Evolutionary conservation across 2,797 vertebrate genomes (phyloP).

Genomic region (Lophotriccus pileatus): DNA sequence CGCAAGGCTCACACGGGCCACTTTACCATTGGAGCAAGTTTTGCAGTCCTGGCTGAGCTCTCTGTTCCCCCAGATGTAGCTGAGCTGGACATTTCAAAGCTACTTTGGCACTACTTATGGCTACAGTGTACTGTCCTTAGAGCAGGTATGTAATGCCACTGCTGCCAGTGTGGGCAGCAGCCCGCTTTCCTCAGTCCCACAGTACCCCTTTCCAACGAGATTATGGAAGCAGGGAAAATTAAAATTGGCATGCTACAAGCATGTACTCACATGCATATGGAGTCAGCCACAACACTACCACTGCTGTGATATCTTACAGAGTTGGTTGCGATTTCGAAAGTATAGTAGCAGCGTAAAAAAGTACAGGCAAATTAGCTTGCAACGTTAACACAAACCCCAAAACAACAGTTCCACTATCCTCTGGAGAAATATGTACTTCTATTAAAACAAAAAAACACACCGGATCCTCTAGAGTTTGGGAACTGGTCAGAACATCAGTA

Average conservation of each 20-base stretch:
- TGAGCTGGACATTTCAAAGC: neutral
- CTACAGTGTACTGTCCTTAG: too few species aligned
- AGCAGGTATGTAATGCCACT: neutral
- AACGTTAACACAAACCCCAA: neutral
- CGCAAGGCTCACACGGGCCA: neutral
- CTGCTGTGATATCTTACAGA: neutral
- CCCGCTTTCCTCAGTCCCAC: neutral
- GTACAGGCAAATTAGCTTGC: neutral
- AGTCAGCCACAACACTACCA: neutral
- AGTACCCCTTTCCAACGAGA: neutral
- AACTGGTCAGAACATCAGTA: neutral
- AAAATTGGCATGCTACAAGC: neutral
- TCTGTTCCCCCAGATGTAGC: neutral
- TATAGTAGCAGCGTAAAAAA: neutral
- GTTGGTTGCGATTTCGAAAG: neutral
- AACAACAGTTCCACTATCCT: neutral
- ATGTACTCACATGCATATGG: neutral
- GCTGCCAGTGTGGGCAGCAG: neutral
- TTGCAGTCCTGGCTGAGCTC: neutral
- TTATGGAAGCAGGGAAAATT: neutral
- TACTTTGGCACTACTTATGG: accelerated
- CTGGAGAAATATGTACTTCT: neutral
- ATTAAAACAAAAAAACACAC: neutral
- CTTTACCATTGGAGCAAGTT: neutral
- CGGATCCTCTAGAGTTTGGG: neutral